These are phyloP conservation scores for Adela reaumurella DNA, from an alignment of 2,888 invertebrate genomes.

Conservation along the genomic window DNA sequence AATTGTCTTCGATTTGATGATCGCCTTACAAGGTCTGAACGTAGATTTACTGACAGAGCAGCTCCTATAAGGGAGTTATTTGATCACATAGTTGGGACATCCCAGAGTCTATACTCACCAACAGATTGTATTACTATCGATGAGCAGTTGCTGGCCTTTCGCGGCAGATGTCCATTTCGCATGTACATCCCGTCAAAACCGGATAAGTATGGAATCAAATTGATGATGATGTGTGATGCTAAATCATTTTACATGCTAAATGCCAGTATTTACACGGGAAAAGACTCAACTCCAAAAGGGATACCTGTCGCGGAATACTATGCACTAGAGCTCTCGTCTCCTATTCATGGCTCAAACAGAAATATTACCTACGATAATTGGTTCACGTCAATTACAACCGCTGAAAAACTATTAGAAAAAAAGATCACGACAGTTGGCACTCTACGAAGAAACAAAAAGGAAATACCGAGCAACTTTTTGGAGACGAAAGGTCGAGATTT, in stretches of 20 bases:
- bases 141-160: neutral
- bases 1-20: constrained; percentile 5
- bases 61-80: neutral
- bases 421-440: constrained; percentile 7
- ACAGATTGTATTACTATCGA: neutral
- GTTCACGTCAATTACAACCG: constrained; percentile 7
- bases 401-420: constrained; percentile 6
- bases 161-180: neutral
- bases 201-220: neutral
- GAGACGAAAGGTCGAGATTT: constrained; percentile 6
- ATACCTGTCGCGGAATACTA: neutral
- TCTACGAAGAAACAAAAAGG: constrained; percentile 7
- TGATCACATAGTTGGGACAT: neutral
- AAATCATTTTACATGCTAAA: neutral
- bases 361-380: constrained; percentile 7
- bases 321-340: neutral
- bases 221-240: neutral
- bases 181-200: neutral
- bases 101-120: neutral
- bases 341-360: constrained; percentile 5
- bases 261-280: neutral
- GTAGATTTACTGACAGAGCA: neutral
- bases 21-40: constrained; percentile 3
- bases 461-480: constrained; percentile 7
- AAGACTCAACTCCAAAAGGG: neutral